phyloP scores from a whole-genome alignment of 2,797 vertebrate species.

The Dipus sagitta region DNA sequence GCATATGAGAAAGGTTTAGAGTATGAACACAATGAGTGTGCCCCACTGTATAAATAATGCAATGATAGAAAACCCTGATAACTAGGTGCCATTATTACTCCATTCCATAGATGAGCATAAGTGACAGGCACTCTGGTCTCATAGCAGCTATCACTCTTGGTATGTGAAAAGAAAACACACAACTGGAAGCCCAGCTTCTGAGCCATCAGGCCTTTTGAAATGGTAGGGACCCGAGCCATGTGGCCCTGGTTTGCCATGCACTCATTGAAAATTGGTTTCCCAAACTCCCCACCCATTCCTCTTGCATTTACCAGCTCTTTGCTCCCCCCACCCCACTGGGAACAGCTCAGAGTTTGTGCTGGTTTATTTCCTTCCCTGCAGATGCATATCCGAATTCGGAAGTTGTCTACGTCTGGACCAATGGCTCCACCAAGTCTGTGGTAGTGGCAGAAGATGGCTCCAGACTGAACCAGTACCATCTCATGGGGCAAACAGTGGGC shows the following conservation, averaged over 20 bases:
- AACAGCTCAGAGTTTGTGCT: neutral
- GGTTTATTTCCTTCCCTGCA: slow-evolving; percentile 68
- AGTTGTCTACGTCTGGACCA: slow-evolving; percentile 97
- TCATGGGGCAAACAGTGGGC: slow-evolving; percentile 95
- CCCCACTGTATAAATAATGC: rapidly evolving
- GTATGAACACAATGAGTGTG: neutral
- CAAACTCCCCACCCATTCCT: slow-evolving; percentile 46
- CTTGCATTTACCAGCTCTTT: slow-evolving; percentile 58
- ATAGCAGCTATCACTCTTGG: no score
- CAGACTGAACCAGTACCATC: slow-evolving; percentile 97
- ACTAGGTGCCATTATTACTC: neutral
- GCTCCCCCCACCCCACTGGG: neutral
- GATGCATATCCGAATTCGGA: slow-evolving; percentile 98
- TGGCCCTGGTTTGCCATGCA: neutral
- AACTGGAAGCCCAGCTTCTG: neutral
- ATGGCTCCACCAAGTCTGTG: slow-evolving; percentile 94
- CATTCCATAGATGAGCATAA: neutral
- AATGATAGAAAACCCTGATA: neutral
- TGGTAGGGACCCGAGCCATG: neutral
- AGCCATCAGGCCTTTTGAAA: neutral
- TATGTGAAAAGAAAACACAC: neutral
- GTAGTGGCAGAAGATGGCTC: slow-evolving; percentile 98
- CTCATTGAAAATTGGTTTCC: slow-evolving; percentile 58
- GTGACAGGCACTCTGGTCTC: neutral
- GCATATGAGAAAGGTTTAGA: no score